A percentile compares a stretch with the other conserved stretches of the same genome.
Conservation (phyloP, 2,113 vertebrate species). For the Oryzias melastigma region DNA sequence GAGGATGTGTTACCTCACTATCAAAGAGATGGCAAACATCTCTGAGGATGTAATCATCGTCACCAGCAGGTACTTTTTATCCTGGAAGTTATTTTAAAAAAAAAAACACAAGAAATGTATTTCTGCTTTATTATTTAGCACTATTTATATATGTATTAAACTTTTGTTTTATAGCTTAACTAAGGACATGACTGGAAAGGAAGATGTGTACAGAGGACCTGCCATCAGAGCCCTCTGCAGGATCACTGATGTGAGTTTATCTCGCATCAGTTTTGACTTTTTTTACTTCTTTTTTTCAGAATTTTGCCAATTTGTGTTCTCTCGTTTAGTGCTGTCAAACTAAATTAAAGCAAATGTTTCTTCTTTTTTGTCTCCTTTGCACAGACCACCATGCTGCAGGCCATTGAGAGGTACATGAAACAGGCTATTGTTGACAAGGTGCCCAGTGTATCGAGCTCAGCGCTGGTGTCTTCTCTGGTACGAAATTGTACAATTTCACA, state of each 20-base stretch:
- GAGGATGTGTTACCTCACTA: constrained; percentile 97
- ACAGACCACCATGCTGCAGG: constrained; percentile 96
- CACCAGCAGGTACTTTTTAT: constrained; percentile 89
- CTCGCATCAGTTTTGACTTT: background rate
- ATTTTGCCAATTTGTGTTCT: background rate
- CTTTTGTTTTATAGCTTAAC: constrained; percentile 80
- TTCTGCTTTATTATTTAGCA: background rate
- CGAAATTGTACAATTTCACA: constrained; percentile 25
- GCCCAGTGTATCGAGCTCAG: constrained; percentile 93
- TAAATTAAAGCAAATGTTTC: background rate
- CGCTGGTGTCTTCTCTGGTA: constrained; percentile 94
- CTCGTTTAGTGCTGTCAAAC: background rate
- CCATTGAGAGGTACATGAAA: constrained; percentile 98
- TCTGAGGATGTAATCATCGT: constrained; percentile 99
- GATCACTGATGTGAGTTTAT: constrained; percentile 91
- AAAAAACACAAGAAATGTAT: background rate
- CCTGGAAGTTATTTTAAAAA: too few species aligned
- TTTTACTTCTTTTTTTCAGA: background rate
- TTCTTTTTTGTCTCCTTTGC: background rate
- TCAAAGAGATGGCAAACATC: constrained; percentile 99
- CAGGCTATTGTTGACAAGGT: constrained; percentile 98
- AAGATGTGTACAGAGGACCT: constrained; percentile 93
- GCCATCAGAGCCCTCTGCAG: constrained; percentile 96
- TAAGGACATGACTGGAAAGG: constrained; percentile 99
- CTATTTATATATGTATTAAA: background rate